Percentiles rank a stretch among this genome's conserved stretches.
Conservation (phyloP, 2,113 vertebrate genomes). For the Anarhynchus alexandrinus region DNA sequence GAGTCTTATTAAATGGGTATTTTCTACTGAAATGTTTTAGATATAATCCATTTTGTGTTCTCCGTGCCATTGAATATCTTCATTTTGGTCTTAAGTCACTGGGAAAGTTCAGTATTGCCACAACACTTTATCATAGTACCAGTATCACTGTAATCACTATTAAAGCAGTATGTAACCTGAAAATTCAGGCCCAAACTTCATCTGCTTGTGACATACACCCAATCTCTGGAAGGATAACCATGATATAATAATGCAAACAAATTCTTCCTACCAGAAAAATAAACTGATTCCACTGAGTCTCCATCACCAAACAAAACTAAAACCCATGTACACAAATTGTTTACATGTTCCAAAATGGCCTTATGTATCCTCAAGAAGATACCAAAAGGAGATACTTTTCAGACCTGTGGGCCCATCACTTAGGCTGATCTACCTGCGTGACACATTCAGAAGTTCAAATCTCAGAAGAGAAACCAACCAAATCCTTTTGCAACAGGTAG, state of each 20-base stretch:
- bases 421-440: not conserved
- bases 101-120: not conserved
- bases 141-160: not conserved
- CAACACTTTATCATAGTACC: not conserved
- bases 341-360: not conserved
- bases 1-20: not conserved
- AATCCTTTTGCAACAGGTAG: not conserved
- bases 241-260: not conserved
- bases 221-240: not conserved
- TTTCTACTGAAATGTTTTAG: not conserved
- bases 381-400: not conserved
- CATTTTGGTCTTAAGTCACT: not conserved
- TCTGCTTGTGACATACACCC: not conserved
- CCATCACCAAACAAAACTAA: not conserved
- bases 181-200: not conserved
- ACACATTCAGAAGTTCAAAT: not conserved
- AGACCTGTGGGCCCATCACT: fast-evolving
- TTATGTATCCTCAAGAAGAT: not conserved
- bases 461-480: not conserved
- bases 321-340: not conserved
- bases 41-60: not conserved
- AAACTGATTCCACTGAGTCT: not conserved
- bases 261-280: not conserved
- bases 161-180: not conserved
- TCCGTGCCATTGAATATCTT: not conserved